Conservation (phyloP, 1,140 invertebrate genomes). For the Sitobion miscanthi region DNA sequence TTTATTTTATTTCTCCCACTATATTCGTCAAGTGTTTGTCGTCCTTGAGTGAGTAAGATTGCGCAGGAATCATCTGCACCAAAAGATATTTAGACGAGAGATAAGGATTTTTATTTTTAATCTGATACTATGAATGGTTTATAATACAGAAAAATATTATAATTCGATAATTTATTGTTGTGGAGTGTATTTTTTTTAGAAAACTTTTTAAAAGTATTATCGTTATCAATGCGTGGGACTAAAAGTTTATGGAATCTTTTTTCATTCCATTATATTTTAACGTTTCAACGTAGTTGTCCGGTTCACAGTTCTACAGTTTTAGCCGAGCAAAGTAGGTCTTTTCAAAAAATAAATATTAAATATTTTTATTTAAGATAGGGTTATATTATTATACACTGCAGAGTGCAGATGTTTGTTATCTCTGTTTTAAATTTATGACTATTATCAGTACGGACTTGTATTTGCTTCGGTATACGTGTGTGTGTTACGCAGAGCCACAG, state of each 20-base stretch:
- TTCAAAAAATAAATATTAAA: not conserved
- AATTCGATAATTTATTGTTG: not conserved
- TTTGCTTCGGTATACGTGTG: not conserved
- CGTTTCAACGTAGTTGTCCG: not conserved
- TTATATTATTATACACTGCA: not conserved
- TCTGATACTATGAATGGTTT: not conserved
- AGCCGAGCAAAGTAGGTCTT: not conserved
- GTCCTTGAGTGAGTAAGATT: not conserved
- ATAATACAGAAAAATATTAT: not conserved
- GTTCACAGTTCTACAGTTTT: not conserved
- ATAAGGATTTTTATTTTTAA: not conserved
- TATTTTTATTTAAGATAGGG: not conserved
- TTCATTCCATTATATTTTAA: not conserved
- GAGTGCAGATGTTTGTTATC: not conserved
- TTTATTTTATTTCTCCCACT: not conserved
- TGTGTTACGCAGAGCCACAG: not conserved
- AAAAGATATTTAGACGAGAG: not conserved
- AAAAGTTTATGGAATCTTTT: not conserved
- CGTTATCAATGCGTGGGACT: not conserved
- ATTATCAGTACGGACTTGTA: not conserved
- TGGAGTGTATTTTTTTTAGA: not conserved
- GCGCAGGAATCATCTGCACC: not conserved
- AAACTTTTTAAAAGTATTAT: slow-evolving; percentile 1
- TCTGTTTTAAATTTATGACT: not conserved
- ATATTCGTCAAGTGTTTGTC: not conserved